These are phyloP conservation scores for Scelioninae gen. 1 DNA, from an alignment of 2,888 invertebrate species.

Conservation along the genomic window DNA sequence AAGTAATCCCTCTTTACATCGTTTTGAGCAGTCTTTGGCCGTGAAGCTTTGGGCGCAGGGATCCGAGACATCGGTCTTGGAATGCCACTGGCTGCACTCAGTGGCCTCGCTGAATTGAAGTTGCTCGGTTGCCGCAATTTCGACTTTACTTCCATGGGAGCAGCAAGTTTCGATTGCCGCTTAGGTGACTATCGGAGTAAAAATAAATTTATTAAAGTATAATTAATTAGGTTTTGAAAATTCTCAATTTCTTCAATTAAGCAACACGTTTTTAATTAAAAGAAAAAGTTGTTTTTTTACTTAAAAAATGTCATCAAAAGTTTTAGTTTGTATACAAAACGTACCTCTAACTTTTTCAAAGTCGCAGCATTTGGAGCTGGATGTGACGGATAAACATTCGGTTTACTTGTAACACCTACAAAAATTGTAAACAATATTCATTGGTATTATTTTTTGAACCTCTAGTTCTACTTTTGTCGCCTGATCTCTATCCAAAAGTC, in stretches of 20 bases:
- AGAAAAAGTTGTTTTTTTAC: no score
- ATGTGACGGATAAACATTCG: neutral
- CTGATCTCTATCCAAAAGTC: no score
- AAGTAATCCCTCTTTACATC: conserved; percentile 54
- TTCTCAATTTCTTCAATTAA: no score
- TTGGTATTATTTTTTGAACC: no score
- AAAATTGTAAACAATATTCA: no score
- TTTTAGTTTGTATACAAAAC: no score
- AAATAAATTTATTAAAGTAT: no score
- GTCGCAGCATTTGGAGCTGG: neutral
- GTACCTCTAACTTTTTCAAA: neutral
- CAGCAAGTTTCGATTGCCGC: conserved; percentile 49
- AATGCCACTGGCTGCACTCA: conserved; percentile 78
- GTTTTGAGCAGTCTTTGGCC: conserved; percentile 70
- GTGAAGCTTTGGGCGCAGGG: conserved; percentile 77
- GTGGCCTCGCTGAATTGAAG: conserved; percentile 75
- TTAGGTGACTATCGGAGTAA: no score
- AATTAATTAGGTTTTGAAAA: no score
- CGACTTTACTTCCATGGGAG: conserved; percentile 57
- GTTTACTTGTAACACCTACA: conserved; percentile 4
- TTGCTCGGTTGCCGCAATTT: conserved; percentile 79
- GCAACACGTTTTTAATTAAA: no score
- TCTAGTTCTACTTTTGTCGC: no score
- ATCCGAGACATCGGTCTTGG: conserved; percentile 83
- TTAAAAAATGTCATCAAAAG: no score